Evolutionary conservation across 1,140 invertebrate genomes (phyloP).

Genomic region (Lepidurus couesii): DNA sequence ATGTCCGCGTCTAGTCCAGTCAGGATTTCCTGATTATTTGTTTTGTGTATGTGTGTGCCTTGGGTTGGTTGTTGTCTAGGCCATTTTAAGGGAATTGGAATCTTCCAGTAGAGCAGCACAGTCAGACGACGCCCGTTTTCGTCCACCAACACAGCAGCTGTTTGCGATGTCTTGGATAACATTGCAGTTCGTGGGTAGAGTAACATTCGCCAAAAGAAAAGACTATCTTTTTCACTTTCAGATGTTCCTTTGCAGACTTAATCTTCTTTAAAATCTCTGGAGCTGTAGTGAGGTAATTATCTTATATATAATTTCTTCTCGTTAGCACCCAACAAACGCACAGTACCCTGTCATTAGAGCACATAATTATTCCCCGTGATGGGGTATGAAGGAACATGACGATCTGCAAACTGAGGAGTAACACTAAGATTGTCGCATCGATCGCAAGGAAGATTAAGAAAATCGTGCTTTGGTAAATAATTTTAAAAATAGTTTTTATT

Average conservation of each 20-base stretch:
- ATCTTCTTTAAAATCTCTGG: not conserved
- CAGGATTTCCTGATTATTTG: not conserved
- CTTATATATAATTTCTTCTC: not conserved
- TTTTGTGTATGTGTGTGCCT: not conserved
- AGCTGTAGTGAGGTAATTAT: not conserved
- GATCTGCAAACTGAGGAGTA: no score
- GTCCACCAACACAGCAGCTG: slow-evolving; percentile 2
- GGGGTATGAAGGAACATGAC: no score
- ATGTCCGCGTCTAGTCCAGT: no score
- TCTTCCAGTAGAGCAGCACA: not conserved
- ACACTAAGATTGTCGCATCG: no score
- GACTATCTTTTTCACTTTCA: not conserved
- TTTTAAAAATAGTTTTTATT: no score
- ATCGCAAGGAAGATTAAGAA: no score
- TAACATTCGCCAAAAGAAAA: slow-evolving; percentile 1
- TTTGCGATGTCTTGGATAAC: not conserved
- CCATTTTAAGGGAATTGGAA: not conserved
- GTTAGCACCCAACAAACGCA: not conserved
- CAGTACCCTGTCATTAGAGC: not conserved
- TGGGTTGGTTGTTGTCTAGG: not conserved
- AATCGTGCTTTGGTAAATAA: no score
- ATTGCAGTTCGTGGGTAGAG: not conserved
- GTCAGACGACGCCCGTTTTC: not conserved
- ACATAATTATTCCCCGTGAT: no score
- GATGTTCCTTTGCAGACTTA: not conserved